These are phyloP conservation scores for Alligator mississippiensis DNA, from an alignment of 2,113 vertebrate species.

Conservation along the genomic window DNA sequence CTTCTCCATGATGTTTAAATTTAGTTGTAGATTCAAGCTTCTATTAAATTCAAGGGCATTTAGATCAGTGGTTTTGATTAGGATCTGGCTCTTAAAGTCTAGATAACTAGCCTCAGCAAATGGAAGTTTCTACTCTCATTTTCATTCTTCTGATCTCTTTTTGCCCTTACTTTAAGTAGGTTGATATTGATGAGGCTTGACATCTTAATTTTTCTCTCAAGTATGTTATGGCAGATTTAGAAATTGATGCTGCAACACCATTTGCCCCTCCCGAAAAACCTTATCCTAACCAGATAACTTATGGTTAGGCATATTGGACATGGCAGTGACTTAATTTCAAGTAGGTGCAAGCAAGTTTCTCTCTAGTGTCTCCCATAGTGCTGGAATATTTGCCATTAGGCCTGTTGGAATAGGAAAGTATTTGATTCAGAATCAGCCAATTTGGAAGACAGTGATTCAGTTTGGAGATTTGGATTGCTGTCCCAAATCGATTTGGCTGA, in stretches of 20 bases:
- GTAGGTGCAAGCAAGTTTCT: background rate
- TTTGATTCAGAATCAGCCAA: too few species aligned
- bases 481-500: too few species aligned
- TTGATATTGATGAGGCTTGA: slow-evolving; percentile 56
- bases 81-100: background rate
- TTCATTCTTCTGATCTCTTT: slow-evolving; percentile 3
- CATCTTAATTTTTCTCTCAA: slow-evolving; percentile 30
- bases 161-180: slow-evolving; percentile 7
- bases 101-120: background rate
- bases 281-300: slow-evolving; percentile 2
- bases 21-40: background rate
- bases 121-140: background rate
- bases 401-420: too few species aligned
- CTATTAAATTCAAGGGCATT: background rate
- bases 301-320: background rate
- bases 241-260: background rate
- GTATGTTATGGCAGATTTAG: slow-evolving; percentile 5
- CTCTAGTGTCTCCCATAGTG: background rate
- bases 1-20: background rate
- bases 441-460: too few species aligned
- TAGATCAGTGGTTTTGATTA: background rate
- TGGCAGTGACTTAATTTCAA: background rate
- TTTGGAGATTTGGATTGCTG: too few species aligned
- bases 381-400: background rate
- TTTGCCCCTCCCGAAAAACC: slow-evolving; percentile 22